Base-by-base conservation (phyloP, 2,113 vertebrate species). In the Pelmatolapia mariae region DNA sequence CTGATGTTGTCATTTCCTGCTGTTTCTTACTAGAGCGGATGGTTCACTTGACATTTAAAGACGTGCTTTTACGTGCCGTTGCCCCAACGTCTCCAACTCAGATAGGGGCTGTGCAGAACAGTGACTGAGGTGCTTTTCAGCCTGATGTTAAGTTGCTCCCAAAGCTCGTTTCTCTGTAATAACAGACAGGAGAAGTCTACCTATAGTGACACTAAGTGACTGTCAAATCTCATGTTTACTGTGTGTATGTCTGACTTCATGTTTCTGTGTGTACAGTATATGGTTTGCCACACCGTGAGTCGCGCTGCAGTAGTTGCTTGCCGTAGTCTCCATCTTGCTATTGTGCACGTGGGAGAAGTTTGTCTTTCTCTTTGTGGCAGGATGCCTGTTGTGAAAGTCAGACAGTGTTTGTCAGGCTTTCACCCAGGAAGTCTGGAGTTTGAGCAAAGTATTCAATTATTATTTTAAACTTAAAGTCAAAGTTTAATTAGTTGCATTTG, bases 121-220 rank as follows among this genome's bases (percentile, higher is more conserved):
- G 33, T 33, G 15, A 53, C 6, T 68, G 8, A 43, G 33, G 8
- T 82, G 59, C 36, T 83, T 82, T 85, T 87, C 76, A 38, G 40
- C 9, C 45, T 86, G 83, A 29, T 84, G 83, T 84, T 84, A 66
- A 80, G 40, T 86, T 54, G 26, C 61, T 79, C 59, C 40, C 53
- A 26, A 50, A 82, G 50, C 56, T 84, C 5, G 22, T 66, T 80
- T 54, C 40, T 15, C 63, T 82, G 61, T 54, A 73, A 7, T 61
- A 50, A 81, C 53, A 43, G 24, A 29, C 83, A 87, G 63, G 86
- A 89, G 80, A 87, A 33, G 43, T 87, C 84, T 81, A 81, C 83
- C 84, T 66, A 68, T 79, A 85, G 56, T 15, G n/a, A 76, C 56
- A 85, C 81, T 40, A 73, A 43, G 71, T 81, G 81, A 82, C 54